phyloP scores from a whole-genome alignment of 2,888 invertebrate species.

The Andrena trimmerana region DNA sequence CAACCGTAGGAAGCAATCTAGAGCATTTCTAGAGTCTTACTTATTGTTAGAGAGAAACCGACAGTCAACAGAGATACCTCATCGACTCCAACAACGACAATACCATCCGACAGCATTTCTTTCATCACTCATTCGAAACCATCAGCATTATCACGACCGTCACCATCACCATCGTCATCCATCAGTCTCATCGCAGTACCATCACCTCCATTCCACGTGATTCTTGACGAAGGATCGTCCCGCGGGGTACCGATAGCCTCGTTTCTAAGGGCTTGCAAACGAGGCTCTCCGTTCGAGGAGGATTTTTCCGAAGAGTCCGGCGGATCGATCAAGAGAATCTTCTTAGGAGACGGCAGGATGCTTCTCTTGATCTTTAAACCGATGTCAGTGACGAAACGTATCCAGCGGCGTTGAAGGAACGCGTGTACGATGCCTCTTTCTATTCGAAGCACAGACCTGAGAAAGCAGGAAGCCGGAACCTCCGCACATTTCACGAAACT shows the following conservation, averaged over 20 bases:
- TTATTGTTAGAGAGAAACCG: slow-evolving; percentile 57
- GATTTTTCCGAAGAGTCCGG: slow-evolving; percentile 6
- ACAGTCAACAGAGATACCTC: slow-evolving; percentile 55
- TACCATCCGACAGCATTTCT: slow-evolving; percentile 58
- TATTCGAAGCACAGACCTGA: no score
- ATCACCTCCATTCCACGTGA: slow-evolving; percentile 30
- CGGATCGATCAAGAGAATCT: slow-evolving; percentile 12
- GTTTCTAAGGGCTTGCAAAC: slow-evolving; percentile 1
- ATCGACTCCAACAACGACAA: slow-evolving; percentile 57
- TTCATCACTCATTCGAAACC: slow-evolving; percentile 44
- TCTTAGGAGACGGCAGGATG: neutral
- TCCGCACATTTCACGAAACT: slow-evolving; percentile 26
- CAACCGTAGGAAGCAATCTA: slow-evolving; percentile 75
- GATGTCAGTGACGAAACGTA: neutral
- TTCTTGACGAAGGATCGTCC: slow-evolving; percentile 29
- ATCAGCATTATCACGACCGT: slow-evolving; percentile 42
- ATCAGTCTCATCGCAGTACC: slow-evolving; percentile 35
- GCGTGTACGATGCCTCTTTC: no score
- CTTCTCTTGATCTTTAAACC: neutral
- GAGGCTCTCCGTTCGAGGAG: slow-evolving; percentile 9
- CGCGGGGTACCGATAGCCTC: slow-evolving; percentile 12
- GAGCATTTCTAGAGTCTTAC: slow-evolving; percentile 70
- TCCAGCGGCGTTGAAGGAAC: neutral
- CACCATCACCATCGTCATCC: slow-evolving; percentile 44
- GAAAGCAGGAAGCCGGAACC: no score